Base-by-base conservation (phyloP, 1,140 invertebrate genomes). In the Ceratosolen solmsi region DNA sequence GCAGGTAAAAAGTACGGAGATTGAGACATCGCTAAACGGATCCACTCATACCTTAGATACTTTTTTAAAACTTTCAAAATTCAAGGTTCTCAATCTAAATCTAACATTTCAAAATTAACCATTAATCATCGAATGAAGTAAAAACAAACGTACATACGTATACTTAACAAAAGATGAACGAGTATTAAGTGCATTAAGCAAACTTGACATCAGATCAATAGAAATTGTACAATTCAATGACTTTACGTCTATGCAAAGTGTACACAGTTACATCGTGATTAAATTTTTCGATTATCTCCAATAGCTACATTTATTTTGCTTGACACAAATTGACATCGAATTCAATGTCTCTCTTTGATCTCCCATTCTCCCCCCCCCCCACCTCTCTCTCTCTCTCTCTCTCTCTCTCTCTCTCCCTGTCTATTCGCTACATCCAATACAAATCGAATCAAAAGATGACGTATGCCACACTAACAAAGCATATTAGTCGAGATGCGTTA, bases 281-380 rank as follows among this genome's bases (percentile, higher is more conserved):
- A 20, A 51, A 79, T 71, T 72, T 72, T 71, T 58, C 65, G 56
- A 79, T 79, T 51, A 72, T 27, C 51, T 70, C 33, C 51, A 25
- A 41, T 33, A 41, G 46, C 27, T 2, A 71, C 46, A 54, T 15
- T 54, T 15, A 54, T 54, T 54, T 17, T 54, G 51, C 15, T 54
- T 17, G 11, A 20, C 20, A 20, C 20, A 22, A 54, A 54, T 54
- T 13, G 51, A 54, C 2, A 54, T 54, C 20, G 51, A 11, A 54
- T 54, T 54, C 5, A 13, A 2, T 20, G 51, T 20, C 51, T 54
- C 51, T 54, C 51, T 54, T 54, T 22, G 22, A 56, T 22, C 15
- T 25, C 41, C 41, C 5, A 7, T 7, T 46, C 13, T 46, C 5
- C 41, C 41, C 41, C 13, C 13, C 5, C 41, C 41, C 41, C 41